Base-by-base conservation (phyloP, 2,113 vertebrate species). In the Gallinago paraguaiae region DNA sequence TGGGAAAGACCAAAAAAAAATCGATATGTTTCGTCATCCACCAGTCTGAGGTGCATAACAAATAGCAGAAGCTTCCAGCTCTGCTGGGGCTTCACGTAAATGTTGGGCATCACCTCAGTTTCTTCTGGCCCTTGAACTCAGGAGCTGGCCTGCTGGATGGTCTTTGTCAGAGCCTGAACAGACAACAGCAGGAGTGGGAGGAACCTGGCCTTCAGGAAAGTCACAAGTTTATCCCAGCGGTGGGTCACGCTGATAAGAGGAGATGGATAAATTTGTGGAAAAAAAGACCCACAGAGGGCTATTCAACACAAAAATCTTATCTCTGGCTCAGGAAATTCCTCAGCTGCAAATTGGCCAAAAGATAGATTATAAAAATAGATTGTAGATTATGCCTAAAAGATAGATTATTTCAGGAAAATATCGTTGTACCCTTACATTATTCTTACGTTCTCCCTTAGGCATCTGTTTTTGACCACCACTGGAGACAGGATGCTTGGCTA, bases 31-130 rank as follows among this genome's bases (percentile, higher is more conserved):
- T 61, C 2, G 2, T 79, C 65, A 72, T 33, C 41, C 9, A 3
- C 16, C 8, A 3, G 3, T 54, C n/a, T 31, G 76, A 61, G 39
- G 13, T 41, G 69, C 60, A 4, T 57, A n/a, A 59, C 28, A 72
- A 11, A 35, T 1, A 48, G 61, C 18, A 31, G 41, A 31, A 53
- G 51, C 31, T 88, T 77, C 79, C 41, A 65, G 81, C 60, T 54
- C 46, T 48, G n/a, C 24, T 76, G 65, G 7, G 31, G 9, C 75
- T 53, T 76, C 30, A 11, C 22, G 24, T 11, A 70, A n/a, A 22
- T 0, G 0, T 6, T 50, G 28, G 6, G n/a, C 17, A 35, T 70
- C 60, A 30, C 17, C 14, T 9, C 4, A n/a, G 60, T 28, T 68
- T 6, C 37, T 50, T 43, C 24, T 67, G 39, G 65, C 54, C 22